Percentiles rank a stretch among this genome's conserved stretches.
These are phyloP conservation scores for Noturus placidus DNA, from an alignment of 2,113 vertebrate species.

Conservation along the genomic window DNA sequence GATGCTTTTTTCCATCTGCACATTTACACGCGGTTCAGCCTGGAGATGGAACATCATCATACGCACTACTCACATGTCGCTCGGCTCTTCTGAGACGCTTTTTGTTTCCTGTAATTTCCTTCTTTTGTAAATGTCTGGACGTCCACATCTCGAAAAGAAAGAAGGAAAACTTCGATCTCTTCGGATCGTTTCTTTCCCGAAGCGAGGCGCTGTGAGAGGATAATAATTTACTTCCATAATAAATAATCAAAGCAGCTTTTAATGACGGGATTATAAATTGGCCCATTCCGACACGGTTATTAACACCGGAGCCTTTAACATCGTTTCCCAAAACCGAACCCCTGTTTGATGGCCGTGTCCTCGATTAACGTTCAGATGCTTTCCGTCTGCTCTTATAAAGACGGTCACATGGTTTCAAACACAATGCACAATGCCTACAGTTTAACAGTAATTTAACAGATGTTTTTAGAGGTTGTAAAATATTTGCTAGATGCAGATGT, in stretches of 20 bases:
- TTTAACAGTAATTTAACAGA: no score
- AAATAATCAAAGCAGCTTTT: constrained; percentile 33
- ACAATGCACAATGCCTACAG: neutral
- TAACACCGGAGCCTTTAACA: constrained; percentile 25
- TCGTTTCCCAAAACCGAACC: neutral
- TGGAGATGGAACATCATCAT: neutral
- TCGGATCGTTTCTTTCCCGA: constrained; percentile 18
- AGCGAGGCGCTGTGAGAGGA: neutral
- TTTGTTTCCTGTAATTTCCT: constrained; percentile 20
- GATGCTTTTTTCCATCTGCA: neutral
- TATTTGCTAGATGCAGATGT: neutral
- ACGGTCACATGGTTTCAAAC: neutral
- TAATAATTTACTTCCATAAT: constrained; percentile 20
- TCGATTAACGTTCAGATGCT: neutral
- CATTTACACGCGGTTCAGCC: neutral
- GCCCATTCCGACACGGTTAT: neutral
- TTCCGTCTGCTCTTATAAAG: constrained; percentile 7
- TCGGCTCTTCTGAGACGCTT: neutral
- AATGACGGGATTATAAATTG: constrained; percentile 1
- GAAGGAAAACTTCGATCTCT: neutral
- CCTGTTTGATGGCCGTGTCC: constrained; percentile 5
- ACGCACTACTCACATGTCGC: neutral
- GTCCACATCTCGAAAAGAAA: neutral
- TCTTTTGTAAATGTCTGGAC: constrained; percentile 35
- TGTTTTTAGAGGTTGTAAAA: neutral